Base-by-base conservation (phyloP, 2,113 vertebrate species). In the Sebastes schlegelii region DNA sequence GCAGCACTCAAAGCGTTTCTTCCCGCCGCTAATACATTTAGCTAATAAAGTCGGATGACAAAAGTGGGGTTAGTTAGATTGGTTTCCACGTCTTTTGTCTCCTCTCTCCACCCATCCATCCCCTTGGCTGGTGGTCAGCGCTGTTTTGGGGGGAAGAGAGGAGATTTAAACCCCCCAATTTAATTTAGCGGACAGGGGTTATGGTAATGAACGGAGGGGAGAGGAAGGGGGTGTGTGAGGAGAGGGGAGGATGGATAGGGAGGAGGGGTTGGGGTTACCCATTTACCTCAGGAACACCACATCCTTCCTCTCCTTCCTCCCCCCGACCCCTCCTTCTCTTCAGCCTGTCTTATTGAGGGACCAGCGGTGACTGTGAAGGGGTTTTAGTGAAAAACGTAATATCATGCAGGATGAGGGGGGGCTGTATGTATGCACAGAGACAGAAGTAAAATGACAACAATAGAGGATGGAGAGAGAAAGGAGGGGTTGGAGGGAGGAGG, bases 391-490 rank as follows among this genome's bases (percentile, higher is more conserved):
- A 93, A 92, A 90, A 83, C 79, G 57, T 92, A 92, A 94, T 94
- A 94, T 93, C 91, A 87, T 86, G 91, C 72, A 73, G 85, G 68
- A 66, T 70, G 57, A n/a, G 55, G 66, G 65, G 69, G 71, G 61
- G 55, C n/a, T 66, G 68, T 52, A 76, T 91, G 88, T 89, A 92
- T 92, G 90, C 89, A 89, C 80, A 80, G 83, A 85, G 85, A 93
- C 86, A 89, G 89, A 91, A 90, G 91, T 91, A 93, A 91, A 92
- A 83, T 91, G 92, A 90, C 93, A 94, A 95, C 94, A 94, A 95
- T 94, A 86, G 86, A 74, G 68, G 74, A 88, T 79, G 81, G 85
- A 85, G 89, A 73, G 77, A 45, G 80, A 85, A 75, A 66, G 80
- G 77, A 61, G 80, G 62, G 73, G 61, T 4, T 34, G 34, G 89